Percentiles rank a stretch among this genome's conserved stretches.
Evolutionary conservation across 2,113 vertebrate species (phyloP).

Genomic region (Laticauda laticaudata): DNA sequence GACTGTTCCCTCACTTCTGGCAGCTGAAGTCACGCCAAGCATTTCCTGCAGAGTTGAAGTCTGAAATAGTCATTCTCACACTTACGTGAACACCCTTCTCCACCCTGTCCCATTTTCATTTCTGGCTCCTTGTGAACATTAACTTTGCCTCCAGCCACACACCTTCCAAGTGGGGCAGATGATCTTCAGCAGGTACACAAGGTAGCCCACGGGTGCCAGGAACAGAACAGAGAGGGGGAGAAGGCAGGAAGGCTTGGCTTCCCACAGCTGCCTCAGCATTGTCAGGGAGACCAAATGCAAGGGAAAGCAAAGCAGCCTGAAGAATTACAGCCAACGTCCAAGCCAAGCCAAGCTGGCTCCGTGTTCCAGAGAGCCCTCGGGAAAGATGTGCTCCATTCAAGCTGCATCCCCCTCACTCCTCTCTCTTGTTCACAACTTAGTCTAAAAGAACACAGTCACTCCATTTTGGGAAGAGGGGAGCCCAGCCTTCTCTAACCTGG

Average conservation of each 20-base stretch:
- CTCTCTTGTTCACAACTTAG: background rate
- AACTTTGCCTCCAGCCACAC: constrained; percentile 55
- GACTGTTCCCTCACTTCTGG: constrained; percentile 57
- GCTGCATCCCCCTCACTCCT: background rate
- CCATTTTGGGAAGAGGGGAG: background rate
- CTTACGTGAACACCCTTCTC: constrained; percentile 35
- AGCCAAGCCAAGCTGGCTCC: background rate
- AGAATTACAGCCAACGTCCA: background rate
- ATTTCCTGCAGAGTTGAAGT: constrained; percentile 47
- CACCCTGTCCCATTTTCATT: constrained; percentile 40
- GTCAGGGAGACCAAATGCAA: background rate
- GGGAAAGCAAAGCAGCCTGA: background rate
- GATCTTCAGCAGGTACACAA: background rate
- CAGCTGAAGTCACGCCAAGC: constrained; percentile 45
- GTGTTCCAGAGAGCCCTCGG: background rate
- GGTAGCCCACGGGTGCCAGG: background rate
- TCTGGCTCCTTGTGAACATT: constrained; percentile 58
- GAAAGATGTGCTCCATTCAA: background rate
- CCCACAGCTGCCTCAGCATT: background rate
- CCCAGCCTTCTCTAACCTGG: background rate
- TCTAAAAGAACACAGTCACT: background rate
- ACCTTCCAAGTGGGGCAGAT: background rate
- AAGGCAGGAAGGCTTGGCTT: background rate
- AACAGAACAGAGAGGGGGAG: background rate
- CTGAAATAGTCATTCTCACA: constrained; percentile 42